Conservation (phyloP, 2,888 invertebrate genomes). For the Acanthosepion lycidas region DNA sequence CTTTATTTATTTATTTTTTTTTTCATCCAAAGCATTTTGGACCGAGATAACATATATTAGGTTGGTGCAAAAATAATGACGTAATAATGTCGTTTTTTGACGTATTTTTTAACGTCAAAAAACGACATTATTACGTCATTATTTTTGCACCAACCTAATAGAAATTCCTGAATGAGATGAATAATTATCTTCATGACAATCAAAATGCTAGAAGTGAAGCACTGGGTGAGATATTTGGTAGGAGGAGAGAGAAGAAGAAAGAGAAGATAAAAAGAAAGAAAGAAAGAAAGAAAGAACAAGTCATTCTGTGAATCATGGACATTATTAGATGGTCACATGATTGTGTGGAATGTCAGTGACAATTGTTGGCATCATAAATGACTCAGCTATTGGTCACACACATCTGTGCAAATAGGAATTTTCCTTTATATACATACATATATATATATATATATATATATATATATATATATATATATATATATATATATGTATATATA, state of each 20-base stretch:
- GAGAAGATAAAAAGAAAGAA: not conserved
- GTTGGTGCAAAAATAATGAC: too few relatives aligned
- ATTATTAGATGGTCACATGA: not conserved
- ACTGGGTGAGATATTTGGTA: not conserved
- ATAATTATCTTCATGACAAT: conserved; percentile 33
- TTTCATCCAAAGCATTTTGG: not conserved
- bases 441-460: too few relatives aligned
- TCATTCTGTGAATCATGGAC: not conserved
- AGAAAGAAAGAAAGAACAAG: not conserved
- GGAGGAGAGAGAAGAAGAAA: not conserved
- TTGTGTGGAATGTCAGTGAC: not conserved
- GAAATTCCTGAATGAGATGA: conserved; percentile 4
- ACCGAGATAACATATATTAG: not conserved
- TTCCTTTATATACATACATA: not conserved
- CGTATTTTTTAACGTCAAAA: too few relatives aligned
- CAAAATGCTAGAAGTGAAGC: not conserved
- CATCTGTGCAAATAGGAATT: not conserved
- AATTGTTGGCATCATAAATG: not conserved
- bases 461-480: too few relatives aligned
- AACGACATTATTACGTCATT: too few relatives aligned
- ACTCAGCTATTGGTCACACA: conserved; percentile 10
- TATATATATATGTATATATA: too few relatives aligned
- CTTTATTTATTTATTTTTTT: not conserved
- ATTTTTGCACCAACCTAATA: too few relatives aligned
- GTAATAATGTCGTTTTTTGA: too few relatives aligned